Percentiles rank a stretch among this genome's conserved stretches.
Evolutionary conservation across 2,113 vertebrate genomes (phyloP).

Genomic region (Brachyistius frenatus): DNA sequence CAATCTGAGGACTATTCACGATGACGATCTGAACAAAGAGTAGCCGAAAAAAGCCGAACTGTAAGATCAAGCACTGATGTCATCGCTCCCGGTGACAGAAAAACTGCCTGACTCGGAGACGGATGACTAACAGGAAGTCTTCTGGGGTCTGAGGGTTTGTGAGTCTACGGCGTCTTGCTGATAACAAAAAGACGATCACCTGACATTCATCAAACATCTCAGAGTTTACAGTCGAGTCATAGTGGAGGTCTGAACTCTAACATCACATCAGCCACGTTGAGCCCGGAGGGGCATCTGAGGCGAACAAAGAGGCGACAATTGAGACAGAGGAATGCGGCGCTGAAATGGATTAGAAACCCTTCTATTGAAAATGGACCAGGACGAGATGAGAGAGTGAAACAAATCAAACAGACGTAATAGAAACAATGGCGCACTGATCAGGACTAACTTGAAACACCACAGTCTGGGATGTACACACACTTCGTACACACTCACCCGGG

Average conservation of each 20-base stretch:
- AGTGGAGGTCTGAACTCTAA: slow-evolving; percentile 25
- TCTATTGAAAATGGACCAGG: slow-evolving; percentile 30
- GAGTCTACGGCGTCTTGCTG: background rate
- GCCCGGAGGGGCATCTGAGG: slow-evolving; percentile 19
- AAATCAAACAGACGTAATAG: slow-evolving; percentile 41
- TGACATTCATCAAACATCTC: background rate
- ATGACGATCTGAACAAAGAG: background rate
- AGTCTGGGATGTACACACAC: slow-evolving; percentile 29
- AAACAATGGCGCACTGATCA: slow-evolving; percentile 27
- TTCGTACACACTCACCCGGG: slow-evolving; percentile 86
- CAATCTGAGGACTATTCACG: background rate
- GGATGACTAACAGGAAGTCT: slow-evolving; percentile 71
- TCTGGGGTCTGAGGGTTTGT: background rate
- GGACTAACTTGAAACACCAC: slow-evolving; percentile 39
- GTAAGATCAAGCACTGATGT: slow-evolving; percentile 57
- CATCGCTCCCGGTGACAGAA: slow-evolving; percentile 50
- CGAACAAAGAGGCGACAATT: slow-evolving; percentile 66
- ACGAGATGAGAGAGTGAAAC: slow-evolving; percentile 64
- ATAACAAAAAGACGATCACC: slow-evolving; percentile 32
- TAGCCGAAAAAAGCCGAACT: slow-evolving; percentile 23
- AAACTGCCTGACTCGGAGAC: slow-evolving; percentile 57
- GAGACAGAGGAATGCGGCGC: slow-evolving; percentile 41
- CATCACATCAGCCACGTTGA: slow-evolving; percentile 13
- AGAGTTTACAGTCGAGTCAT: slow-evolving; percentile 19
- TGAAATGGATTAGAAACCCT: slow-evolving; percentile 44